Conservation (phyloP, 2,888 invertebrate genomes). For the Sarcophaga rosellei region DNA sequence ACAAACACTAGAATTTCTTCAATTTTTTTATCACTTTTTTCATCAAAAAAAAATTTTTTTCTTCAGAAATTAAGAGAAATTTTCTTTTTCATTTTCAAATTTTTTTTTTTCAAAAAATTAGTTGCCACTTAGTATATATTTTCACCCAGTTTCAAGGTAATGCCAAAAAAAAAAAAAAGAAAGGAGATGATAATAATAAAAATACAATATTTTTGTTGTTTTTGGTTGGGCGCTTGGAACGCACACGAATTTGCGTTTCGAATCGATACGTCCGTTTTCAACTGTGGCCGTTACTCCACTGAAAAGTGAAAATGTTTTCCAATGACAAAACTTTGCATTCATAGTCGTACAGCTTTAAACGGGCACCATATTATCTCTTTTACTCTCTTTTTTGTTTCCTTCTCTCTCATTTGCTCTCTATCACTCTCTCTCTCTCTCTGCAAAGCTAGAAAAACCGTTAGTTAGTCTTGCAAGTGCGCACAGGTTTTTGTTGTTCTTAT, state of each 20-base stretch:
- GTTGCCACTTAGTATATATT: constrained; percentile 69
- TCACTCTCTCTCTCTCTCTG: constrained; percentile 52
- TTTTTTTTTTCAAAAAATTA: constrained; percentile 53
- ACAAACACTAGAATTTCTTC: constrained; percentile 16
- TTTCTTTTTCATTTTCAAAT: constrained; percentile 47
- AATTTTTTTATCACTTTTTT: constrained; percentile 47
- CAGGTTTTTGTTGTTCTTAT: constrained; percentile 28
- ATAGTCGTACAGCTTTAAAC: background rate
- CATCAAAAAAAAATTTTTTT: background rate
- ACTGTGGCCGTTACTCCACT: constrained; percentile 80
- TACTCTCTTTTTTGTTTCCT: constrained; percentile 7
- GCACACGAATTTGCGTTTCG: constrained; percentile 67
- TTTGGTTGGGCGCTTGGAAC: constrained; percentile 69
- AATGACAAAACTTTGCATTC: constrained; percentile 64
- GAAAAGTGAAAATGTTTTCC: constrained; percentile 76
- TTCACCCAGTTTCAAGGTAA: constrained; percentile 72
- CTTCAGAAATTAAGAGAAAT: too few relatives aligned
- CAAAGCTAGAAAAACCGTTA: constrained; percentile 53
- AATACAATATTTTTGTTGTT: constrained; percentile 46
- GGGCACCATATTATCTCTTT: background rate
- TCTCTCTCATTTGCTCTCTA: background rate
- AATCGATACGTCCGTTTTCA: constrained; percentile 76
- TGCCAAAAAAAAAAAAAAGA: constrained; percentile 64
- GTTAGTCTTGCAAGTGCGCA: constrained; percentile 51
- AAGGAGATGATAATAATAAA: background rate